A percentile compares a stretch with the other conserved stretches of the same genome.
Conservation (phyloP, 2,888 invertebrate genomes). For the Poecilobothrus nobilitatus region DNA sequence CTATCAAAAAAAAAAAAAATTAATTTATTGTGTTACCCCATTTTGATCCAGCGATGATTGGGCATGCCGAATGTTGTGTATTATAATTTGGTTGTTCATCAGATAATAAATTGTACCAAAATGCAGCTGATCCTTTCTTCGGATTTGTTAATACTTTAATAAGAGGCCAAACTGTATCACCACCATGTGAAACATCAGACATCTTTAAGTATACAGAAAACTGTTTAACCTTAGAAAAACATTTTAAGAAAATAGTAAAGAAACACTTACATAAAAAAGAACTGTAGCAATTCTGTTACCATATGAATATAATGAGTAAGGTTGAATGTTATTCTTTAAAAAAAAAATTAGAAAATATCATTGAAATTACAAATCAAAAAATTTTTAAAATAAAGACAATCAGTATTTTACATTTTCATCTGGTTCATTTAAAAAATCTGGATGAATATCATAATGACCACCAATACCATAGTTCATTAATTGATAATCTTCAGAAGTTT, state of each 20-base stretch:
- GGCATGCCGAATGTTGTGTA: constrained; percentile 92
- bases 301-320: background rate
- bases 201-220: constrained; percentile 53
- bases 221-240: background rate
- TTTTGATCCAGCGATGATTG: constrained; percentile 88
- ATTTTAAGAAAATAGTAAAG: no score
- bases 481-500: constrained; percentile 33
- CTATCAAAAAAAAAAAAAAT: background rate
- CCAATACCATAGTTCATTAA: constrained; percentile 39
- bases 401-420: background rate
- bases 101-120: constrained; percentile 88
- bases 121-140: constrained; percentile 55
- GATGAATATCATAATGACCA: constrained; percentile 36
- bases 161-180: constrained; percentile 95
- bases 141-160: constrained; percentile 64
- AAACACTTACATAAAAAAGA: constrained; percentile 37
- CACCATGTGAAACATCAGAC: constrained; percentile 91
- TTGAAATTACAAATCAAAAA: no score
- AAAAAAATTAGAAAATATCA: no score
- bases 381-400: no score
- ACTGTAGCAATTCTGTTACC: constrained; percentile 41
- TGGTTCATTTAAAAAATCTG: constrained; percentile 33
- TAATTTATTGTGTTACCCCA: constrained; percentile 62
- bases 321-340: no score
- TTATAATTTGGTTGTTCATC: constrained; percentile 81